These are phyloP conservation scores for Elgonia sp. DNA, from an alignment of 2,888 invertebrate species.

Conservation along the genomic window DNA sequence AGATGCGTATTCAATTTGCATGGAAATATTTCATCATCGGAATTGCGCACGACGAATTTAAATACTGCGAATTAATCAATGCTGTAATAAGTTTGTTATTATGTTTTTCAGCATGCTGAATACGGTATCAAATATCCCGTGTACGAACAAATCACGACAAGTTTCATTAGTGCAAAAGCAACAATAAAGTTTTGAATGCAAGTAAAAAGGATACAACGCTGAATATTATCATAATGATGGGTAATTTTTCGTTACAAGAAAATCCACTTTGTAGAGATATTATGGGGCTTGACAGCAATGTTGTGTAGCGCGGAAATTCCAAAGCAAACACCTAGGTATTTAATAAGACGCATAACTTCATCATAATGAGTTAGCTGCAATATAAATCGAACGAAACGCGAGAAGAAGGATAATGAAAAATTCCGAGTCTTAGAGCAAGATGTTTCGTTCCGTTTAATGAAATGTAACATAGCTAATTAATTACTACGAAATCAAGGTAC, in stretches of 20 bases:
- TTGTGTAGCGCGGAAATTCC: slow-evolving; percentile 66
- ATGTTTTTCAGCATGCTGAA: slow-evolving; percentile 11
- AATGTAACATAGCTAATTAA: slow-evolving; percentile 61
- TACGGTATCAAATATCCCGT: slow-evolving; percentile 4
- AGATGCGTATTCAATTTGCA: slow-evolving; percentile 41
- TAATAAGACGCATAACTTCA: slow-evolving; percentile 77
- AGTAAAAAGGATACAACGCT: slow-evolving; percentile 28
- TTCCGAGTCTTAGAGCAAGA: slow-evolving; percentile 46
- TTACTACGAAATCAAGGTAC: slow-evolving; percentile 19
- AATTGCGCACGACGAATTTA: neutral
- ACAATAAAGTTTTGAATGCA: slow-evolving; percentile 23
- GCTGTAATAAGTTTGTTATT: slow-evolving; percentile 27
- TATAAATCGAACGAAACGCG: slow-evolving; percentile 73
- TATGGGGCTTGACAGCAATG: slow-evolving; percentile 56
- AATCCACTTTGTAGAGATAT: slow-evolving; percentile 72
- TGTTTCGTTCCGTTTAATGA: slow-evolving; percentile 58
- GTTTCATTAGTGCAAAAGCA: slow-evolving; percentile 53
- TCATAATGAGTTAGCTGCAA: slow-evolving; percentile 73
- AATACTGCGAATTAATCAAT: neutral
- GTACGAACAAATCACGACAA: slow-evolving; percentile 51
- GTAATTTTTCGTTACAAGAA: slow-evolving; percentile 71
- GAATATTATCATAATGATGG: slow-evolving; percentile 63
- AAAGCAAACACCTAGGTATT: slow-evolving; percentile 76
- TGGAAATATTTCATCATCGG: slow-evolving; percentile 16
- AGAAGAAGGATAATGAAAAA: slow-evolving; percentile 70